Evolutionary conservation across 2,888 invertebrate genomes (phyloP), one percentile per base, ranked within the genome.

Genomic region (Lamellibrachia satsuma): DNA sequence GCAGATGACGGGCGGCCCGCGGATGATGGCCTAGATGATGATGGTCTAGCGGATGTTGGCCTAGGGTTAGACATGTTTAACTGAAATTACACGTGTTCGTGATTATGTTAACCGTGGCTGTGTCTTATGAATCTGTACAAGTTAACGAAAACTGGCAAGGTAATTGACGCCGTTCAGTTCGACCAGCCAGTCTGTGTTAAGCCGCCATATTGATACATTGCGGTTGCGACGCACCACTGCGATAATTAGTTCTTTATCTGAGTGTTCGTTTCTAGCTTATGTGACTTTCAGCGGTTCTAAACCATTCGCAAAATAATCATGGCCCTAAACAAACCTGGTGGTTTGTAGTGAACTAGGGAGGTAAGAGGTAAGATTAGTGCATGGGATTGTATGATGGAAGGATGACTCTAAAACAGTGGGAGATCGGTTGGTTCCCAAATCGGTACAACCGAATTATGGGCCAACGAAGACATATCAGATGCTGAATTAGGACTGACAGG

Each of bases 191-290:
- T n/a, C n/a, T 22, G n/a, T 15, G 4, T 75, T 22, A 75, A 6
- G 75, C 75, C 22, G 75, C 75, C 75, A 75, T 75, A 75, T 75
- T 75, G 75, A 75, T 75, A 75, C 75, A 75, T 75, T 75, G 15
- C 75, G 75, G 75, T 75, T 75, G 75, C 75, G 75, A 75, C 22
- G 75, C 75, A 75, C 75, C 6, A 22, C n/a, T 75, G 75, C n/a
- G 75, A 75, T 22, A 75, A 75, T 75, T 75, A 75, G n/a, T 75
- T 22, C 75, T 75, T 11, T 75, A 75, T 22, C 75, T 75, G 75
- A 75, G 15, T 75, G 75, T 75, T 75, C 75, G 75, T 75, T 75
- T 75, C 75, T 75, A 75, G 75, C 75, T 75, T 75, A n/a, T 75
- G 15, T 22, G 75, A 75, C 39, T 75, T n/a, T n/a, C 22, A 75